phyloP scores from a whole-genome alignment of 2,797 vertebrate species.

The Hybognathus amarus region DNA sequence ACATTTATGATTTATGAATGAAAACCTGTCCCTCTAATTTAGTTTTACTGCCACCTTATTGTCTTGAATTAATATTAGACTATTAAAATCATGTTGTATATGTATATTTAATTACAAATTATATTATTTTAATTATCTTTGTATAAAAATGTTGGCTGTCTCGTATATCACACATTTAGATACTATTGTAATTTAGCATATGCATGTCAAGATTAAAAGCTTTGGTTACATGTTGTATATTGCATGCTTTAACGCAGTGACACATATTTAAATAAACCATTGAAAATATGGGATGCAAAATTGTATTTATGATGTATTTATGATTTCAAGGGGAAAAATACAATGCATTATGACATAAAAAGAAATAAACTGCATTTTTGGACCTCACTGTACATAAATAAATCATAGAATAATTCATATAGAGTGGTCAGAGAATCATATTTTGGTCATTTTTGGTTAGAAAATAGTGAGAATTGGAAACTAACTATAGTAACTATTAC shows the following conservation, averaged over 20 bases:
- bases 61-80: not conserved
- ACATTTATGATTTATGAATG: constrained; percentile 1
- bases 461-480: no score
- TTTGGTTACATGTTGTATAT: not conserved
- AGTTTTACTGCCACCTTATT: not conserved
- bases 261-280: not conserved
- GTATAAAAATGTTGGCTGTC: not conserved
- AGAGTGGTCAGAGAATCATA: not conserved
- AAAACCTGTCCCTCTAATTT: not conserved
- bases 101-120: not conserved
- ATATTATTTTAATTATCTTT: not conserved
- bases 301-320: not conserved
- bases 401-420: not conserved
- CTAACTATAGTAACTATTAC: no score
- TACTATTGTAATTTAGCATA: not conserved
- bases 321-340: not conserved
- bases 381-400: not conserved
- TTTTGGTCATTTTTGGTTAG: no score
- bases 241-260: not conserved
- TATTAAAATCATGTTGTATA: not conserved
- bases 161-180: not conserved
- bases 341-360: not conserved
- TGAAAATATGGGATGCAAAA: not conserved
- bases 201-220: not conserved
- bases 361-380: not conserved